Base-by-base conservation (phyloP, 2,888 invertebrate species). In the Melanotus villosus region DNA sequence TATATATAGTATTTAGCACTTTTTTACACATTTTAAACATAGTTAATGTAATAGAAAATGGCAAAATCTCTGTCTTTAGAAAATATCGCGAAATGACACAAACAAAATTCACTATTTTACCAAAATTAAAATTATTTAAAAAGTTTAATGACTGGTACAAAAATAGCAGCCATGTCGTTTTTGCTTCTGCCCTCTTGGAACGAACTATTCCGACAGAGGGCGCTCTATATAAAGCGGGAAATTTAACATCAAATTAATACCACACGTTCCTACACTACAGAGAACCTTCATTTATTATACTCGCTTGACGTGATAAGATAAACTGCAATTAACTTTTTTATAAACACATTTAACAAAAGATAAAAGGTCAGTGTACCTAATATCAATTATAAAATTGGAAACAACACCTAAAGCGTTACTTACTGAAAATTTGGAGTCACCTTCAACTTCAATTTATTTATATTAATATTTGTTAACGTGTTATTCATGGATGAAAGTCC, bases 161-260 rank as follows among this genome's bases (percentile, higher is more conserved):
- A 77, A 77, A 78, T 77, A 76, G 74, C 77, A 76, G 76, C 77
- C 77, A 77, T 78, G 72, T 77, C 76, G 72, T 70, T 73, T 74
- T 76, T 65, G 62, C 68, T 68, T 60, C 65, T 60, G 62, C 60
- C 52, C 59, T 58, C 32, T 30, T 50, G 26, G 3, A 26, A 62
- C 21, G 23, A 60, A 64, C 50, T 65, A 58, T 21, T 58, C 50
- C 67, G 52, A 63, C 45, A 74, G 74, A 68, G 66, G 67, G 68
- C 64, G 66, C 71, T 66, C 12, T 19, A n/a, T n/a, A 14, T 30
- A 36, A 52, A 36, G 68, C 54, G 71, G 68, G 62, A 72, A 68
- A 12, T 59, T 58, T 38, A 32, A 65, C 58, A n/a, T n/a, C n/a
- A n/a, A n/a, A n/a, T n/a, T n/a, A 41, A 9, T 41, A 9, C 18